Base-by-base conservation (phyloP, 2,797 vertebrate species). In the Pelobates cultripes region DNA sequence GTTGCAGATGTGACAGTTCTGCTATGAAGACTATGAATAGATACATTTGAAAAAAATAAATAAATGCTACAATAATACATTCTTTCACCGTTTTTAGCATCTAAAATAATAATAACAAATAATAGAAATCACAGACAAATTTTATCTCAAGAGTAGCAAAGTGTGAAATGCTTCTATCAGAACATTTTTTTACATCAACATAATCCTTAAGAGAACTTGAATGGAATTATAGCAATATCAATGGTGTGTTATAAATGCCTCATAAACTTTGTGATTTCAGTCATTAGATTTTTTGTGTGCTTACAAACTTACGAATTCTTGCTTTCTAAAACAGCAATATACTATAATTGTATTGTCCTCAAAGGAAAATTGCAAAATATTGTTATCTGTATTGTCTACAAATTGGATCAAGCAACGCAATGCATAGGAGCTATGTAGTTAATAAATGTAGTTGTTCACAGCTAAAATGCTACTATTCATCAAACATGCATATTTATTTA, bases 201-300 rank as follows among this genome's bases (percentile, higher is more conserved):
- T 64, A 64, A 28, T 64, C 4, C 28, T 64, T 40, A 15, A 64
- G 17, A 8, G 61, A 2, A 28, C 61, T 7, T 5, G 14, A 4
- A n/a, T 7, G 28, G 2, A 17, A 10, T 28, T 64, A 64, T 10
- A 14, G 61, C 17, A 64, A 64, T 64, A 41, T 64, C 61, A 64
- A 64, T 64, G n/a, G 61, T 64, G 7, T 64, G 14, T 64, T 64
- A 64, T 64, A 64, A 64, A 64, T 64, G 61, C 61, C 61, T 64
- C 61, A 64, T 64, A 64, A 64, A 64, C n/a, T n/a, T 64, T 64
- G n/a, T 28, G 61, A 28, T 13, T 64, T 64, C 61, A 64, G 61
- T 28, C 61, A 64, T 64, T 64, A 64, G 61, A 64, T 64, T 64
- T 64, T 15, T 64, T 40, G 61, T 64, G 61, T 28, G 61, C 61